These are phyloP conservation scores for Lateolabrax maculatus DNA, from an alignment of 2,797 vertebrate species.

Conservation along the genomic window DNA sequence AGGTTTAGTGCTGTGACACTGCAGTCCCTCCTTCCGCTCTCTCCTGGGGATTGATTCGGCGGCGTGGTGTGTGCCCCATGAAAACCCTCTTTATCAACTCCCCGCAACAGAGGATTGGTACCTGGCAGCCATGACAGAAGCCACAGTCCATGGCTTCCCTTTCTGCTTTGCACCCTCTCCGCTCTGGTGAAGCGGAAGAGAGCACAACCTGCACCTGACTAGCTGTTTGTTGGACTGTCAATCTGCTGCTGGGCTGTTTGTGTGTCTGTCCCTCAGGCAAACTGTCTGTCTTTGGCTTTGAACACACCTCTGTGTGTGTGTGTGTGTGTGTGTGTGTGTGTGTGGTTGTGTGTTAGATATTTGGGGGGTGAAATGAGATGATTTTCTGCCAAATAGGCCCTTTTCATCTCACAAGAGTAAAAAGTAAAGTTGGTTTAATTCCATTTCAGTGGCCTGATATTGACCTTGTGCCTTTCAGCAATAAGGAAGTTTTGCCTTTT, in stretches of 20 bases:
- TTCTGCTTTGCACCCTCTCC: constrained; percentile 37
- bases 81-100: constrained; percentile 54
- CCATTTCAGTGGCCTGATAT: neutral
- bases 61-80: constrained; percentile 2
- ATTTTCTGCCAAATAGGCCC: neutral
- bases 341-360: neutral
- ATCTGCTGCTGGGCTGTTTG: constrained; percentile 25
- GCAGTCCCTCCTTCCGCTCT: neutral
- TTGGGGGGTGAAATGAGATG: neutral
- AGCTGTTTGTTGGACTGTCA: constrained; percentile 37
- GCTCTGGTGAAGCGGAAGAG: constrained; percentile 57
- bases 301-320: neutral
- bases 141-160: constrained; percentile 36
- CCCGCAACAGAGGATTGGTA: constrained; percentile 50
- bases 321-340: too few relatives aligned
- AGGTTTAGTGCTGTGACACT: constrained; percentile 24
- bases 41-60: constrained; percentile 35
- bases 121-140: constrained; percentile 65
- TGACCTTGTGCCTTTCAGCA: too few relatives aligned
- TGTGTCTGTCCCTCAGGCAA: neutral
- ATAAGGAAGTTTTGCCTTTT: neutral
- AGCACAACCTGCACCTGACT: constrained; percentile 40
- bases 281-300: neutral
- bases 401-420: too few relatives aligned
- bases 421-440: neutral